A percentile compares a stretch with the other conserved stretches of the same genome.
These are phyloP conservation scores for Leiothrix lutea DNA, from an alignment of 2,113 vertebrate species.

Conservation along the genomic window DNA sequence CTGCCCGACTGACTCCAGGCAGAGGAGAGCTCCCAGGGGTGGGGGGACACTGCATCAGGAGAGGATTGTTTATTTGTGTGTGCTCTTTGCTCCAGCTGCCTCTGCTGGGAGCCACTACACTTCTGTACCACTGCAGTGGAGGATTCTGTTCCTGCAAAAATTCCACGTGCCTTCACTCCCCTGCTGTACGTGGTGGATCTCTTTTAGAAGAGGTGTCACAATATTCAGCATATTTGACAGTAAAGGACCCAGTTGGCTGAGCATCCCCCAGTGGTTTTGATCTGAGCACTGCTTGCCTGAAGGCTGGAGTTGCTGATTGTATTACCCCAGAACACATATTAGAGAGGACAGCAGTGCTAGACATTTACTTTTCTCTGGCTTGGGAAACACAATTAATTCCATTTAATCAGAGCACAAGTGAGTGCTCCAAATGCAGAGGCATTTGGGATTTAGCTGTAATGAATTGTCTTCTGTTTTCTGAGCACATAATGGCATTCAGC, in stretches of 20 bases:
- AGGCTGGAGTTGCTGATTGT: background rate
- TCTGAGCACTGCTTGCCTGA: background rate
- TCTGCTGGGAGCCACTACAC: background rate
- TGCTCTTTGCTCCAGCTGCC: background rate
- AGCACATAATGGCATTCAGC: background rate
- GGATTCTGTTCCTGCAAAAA: background rate
- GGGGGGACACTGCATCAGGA: background rate
- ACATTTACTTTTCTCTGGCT: background rate
- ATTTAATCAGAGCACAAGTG: background rate
- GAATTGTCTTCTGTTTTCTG: background rate
- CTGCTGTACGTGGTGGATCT: background rate
- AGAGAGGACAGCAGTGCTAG: constrained; percentile 8
- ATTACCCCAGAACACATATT: background rate
- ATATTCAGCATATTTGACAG: background rate
- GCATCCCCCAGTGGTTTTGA: background rate
- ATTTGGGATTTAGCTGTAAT: background rate
- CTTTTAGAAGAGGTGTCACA: background rate
- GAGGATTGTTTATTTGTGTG: no score
- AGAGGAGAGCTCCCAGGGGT: background rate
- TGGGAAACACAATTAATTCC: constrained; percentile 30
- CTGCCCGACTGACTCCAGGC: background rate
- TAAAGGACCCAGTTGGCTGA: background rate
- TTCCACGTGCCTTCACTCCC: background rate
- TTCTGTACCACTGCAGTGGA: background rate
- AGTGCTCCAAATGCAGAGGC: background rate